phyloP scores from a whole-genome alignment of 2,888 invertebrate species.

The Germaria angustata region DNA sequence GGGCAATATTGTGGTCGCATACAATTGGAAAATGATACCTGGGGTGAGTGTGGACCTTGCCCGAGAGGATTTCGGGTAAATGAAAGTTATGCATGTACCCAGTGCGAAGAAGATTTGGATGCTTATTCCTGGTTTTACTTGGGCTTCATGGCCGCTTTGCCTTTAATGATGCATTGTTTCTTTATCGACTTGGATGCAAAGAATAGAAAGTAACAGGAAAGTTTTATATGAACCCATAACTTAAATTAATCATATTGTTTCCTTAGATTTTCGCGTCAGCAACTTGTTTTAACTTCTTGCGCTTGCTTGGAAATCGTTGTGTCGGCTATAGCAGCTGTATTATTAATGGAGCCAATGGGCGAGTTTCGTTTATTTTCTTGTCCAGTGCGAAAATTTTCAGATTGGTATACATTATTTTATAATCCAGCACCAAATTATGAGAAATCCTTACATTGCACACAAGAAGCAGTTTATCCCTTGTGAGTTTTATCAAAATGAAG shows the following conservation, averaged over 20 bases:
- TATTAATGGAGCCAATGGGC: conserved; percentile 91
- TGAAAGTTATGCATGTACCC: conserved; percentile 86
- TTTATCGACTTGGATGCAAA: conserved; percentile 92
- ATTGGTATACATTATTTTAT: conserved; percentile 97
- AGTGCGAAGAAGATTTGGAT: conserved; percentile 87
- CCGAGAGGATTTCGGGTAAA: conserved; percentile 89
- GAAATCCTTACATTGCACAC: conserved; percentile 93
- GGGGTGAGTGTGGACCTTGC: conserved; percentile 92
- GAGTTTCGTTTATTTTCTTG: conserved; percentile 89
- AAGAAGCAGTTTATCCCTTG: conserved; percentile 98
- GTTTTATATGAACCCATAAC: background rate
- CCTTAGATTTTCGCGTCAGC: conserved; percentile 84
- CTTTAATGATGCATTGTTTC: conserved; percentile 94
- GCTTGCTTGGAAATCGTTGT: conserved; percentile 90
- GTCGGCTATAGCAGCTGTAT: conserved; percentile 88
- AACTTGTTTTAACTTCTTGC: conserved; percentile 88
- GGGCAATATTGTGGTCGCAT: conserved; percentile 82
- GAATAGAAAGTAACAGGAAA: conserved; percentile 83
- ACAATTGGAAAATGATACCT: conserved; percentile 84
- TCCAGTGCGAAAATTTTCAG: conserved; percentile 88
- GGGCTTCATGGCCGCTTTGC: conserved; percentile 95
- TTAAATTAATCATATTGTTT: background rate
- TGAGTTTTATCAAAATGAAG: conserved; percentile 82
- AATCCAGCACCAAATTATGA: conserved; percentile 97
- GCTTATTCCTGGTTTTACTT: conserved; percentile 96